A percentile compares a stretch with the other conserved stretches of the same genome.
Evolutionary conservation across 2,888 invertebrate species (phyloP).

Genomic region (Reticulitermes lucifugus): DNA sequence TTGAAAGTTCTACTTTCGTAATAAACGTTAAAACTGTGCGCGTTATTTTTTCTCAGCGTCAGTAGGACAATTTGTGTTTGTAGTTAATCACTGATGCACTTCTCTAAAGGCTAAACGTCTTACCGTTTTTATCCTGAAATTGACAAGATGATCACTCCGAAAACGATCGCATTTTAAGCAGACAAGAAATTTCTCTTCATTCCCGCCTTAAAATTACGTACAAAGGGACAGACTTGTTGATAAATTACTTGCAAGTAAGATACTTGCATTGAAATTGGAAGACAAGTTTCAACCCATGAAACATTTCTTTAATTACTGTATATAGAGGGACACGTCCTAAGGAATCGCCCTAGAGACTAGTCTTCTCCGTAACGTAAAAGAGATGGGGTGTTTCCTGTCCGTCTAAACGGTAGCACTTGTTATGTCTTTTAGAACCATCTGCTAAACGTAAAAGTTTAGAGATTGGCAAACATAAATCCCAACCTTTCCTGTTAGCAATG

Average conservation of each 20-base stretch:
- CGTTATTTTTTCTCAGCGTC: neutral
- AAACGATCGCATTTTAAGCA: neutral
- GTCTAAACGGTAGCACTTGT: neutral
- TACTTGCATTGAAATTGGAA: neutral
- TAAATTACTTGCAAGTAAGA: neutral
- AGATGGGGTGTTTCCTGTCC: neutral
- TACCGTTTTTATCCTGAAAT: neutral
- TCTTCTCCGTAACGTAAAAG: neutral
- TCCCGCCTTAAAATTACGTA: neutral
- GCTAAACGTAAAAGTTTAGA: conserved; percentile 15
- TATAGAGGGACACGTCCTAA: neutral
- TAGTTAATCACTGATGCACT: neutral
- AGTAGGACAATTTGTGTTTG: neutral
- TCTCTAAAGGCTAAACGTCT: neutral
- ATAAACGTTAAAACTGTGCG: neutral
- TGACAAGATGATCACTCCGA: neutral
- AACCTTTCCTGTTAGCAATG: conserved; percentile 9
- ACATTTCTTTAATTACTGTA: neutral
- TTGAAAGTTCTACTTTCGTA: neutral
- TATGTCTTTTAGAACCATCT: conserved; percentile 16
- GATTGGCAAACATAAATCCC: neutral
- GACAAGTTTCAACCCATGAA: neutral
- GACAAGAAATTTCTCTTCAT: neutral
- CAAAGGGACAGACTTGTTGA: neutral
- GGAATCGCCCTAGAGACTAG: neutral